These are phyloP conservation scores for Neodiprion lecontei DNA, from an alignment of 1,140 invertebrate genomes.

Conservation along the genomic window DNA sequence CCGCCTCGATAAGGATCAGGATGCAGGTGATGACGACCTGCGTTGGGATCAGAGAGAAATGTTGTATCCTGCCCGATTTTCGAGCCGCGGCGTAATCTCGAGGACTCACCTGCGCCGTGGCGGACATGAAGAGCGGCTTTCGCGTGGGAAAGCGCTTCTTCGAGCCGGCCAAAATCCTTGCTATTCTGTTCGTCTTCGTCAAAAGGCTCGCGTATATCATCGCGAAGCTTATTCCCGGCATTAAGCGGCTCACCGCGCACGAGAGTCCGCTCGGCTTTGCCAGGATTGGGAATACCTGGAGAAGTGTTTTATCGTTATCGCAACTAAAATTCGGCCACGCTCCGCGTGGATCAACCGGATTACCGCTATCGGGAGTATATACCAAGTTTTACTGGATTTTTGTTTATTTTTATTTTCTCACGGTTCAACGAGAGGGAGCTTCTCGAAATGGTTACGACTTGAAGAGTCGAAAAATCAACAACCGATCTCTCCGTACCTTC, in stretches of 20 bases:
- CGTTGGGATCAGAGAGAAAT: conserved; percentile 29
- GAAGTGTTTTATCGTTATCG: not conserved
- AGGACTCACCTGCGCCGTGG: conserved; percentile 55
- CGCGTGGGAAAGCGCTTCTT: conserved; percentile 83
- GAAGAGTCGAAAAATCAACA: no score
- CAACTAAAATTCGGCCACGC: no score
- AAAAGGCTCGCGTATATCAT: conserved; percentile 85
- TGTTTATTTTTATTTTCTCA: no score
- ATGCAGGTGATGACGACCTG: conserved; percentile 72
- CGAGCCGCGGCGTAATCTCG: no score
- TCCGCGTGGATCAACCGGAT: no score
- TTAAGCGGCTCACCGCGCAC: conserved; percentile 73
- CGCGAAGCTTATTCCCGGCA: conserved; percentile 81
- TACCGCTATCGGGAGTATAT: no score
- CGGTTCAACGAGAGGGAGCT: no score
- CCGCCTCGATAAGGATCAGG: conserved; percentile 75
- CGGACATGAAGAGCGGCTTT: conserved; percentile 74
- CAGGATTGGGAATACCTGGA: conserved; percentile 71
- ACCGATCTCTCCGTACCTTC: no score
- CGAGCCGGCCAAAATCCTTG: conserved; percentile 81
- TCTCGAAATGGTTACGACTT: no score
- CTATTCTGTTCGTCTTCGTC: conserved; percentile 88
- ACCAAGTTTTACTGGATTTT: no score
- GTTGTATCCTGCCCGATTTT: no score
- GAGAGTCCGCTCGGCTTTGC: conserved; percentile 72